phyloP scores from a whole-genome alignment of 2,888 invertebrate species.

The Auanema sp. region DNA sequence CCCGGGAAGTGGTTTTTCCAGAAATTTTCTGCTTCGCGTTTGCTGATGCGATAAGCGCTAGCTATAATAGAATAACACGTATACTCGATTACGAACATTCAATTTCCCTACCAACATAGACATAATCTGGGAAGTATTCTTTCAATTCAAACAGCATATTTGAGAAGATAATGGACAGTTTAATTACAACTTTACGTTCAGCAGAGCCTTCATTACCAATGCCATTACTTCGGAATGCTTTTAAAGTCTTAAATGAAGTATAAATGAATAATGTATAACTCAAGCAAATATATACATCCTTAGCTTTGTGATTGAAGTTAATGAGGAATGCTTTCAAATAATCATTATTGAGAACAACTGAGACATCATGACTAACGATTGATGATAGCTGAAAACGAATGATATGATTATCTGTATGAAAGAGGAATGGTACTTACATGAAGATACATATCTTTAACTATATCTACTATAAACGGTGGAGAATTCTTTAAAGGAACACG shows the following conservation, averaged over 20 bases:
- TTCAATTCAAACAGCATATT: conserved; percentile 99
- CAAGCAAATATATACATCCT: neutral
- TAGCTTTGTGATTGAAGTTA: neutral
- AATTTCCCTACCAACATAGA: no score
- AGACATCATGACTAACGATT: neutral
- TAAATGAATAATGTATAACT: conserved; percentile 1
- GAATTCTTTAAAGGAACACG: conserved; percentile 89
- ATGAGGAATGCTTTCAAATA: neutral
- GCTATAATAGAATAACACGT: neutral
- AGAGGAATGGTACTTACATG: no score
- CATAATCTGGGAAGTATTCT: conserved; percentile 81
- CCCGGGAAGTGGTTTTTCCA: conserved; percentile 84
- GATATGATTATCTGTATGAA: no score
- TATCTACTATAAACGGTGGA: conserved; percentile 97
- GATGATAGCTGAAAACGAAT: neutral
- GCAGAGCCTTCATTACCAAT: conserved; percentile 95
- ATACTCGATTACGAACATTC: neutral
- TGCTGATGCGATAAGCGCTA: conserved; percentile 87
- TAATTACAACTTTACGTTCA: conserved; percentile 91
- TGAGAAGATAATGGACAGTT: conserved; percentile 95
- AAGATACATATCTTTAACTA: conserved; percentile 97
- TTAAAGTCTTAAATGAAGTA: conserved; percentile 71
- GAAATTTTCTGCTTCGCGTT: conserved; percentile 97
- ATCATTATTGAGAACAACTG: neutral
- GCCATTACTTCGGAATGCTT: conserved; percentile 78